Base-by-base conservation (phyloP, 2,888 invertebrate genomes). In the Eumerus sabulonum region DNA sequence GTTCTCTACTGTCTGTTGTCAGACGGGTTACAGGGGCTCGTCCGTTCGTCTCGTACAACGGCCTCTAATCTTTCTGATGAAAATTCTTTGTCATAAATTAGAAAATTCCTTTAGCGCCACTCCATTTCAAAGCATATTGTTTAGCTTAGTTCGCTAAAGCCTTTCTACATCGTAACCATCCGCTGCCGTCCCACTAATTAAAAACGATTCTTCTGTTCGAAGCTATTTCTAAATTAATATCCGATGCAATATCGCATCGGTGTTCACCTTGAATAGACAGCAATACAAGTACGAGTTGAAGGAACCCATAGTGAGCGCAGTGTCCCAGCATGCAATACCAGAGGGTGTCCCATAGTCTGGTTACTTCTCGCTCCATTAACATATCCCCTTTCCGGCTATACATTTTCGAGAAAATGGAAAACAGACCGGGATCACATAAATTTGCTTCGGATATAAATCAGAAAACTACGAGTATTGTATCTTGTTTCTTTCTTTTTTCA, bases 361-460 rank as follows among this genome's bases (percentile, higher is more conserved):
- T 27, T 59, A 47, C 45, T 35, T 13, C 7, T 27, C 40, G 5
- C 9, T n/a, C 40, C 5, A 40, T n/a, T 18, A 27, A n/a, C 38
- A 35, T 16, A 38, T 19, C 19, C 4, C 16, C 12, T 9, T 16
- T 13, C 11, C 13, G 56, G 27, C 13, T 35, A 44, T 48, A 27
- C 35, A 27, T 27, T 27, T 27, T 27, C 27, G 27, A 27, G 27
- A 35, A 51, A 59, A 59, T 53, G 38, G 16, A 54, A 64, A 36
- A 45, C 12, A 45, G 53, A 54, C 54, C 60, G 38, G 48, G 60
- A 54, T 54, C 70, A 47, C 60, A 70, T 70, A 70, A 70, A 70
- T 70, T 40, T 62, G 68, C 47, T 70, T 53, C 27, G 54, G 47
- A 53, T 54, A 62, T 62, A 62, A 70, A 70, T 70, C 60, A 70